Base-by-base conservation (phyloP, 2,113 vertebrate genomes). In the Collichthys lucidus region DNA sequence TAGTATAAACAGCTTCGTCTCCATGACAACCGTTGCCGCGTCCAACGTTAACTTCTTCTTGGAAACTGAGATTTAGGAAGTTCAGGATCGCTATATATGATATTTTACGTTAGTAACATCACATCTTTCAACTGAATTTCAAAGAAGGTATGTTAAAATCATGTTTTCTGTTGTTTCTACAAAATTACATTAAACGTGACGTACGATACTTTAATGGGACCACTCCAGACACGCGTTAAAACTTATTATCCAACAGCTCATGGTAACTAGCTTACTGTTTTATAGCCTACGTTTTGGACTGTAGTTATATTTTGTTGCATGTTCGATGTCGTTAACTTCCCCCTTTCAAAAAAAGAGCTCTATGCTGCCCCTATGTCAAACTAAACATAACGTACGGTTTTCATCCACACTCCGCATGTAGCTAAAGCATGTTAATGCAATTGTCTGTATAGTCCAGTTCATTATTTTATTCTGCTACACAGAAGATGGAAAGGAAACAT, bases 11-110 rank as follows among this genome's bases (percentile, higher is more conserved):
- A 40, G 35, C 35, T 20, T 7, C 12, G 6, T 86, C 82, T 78
- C 88, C 92, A 62, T 90, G 89, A 56, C 90, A 91, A 93, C 94
- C 10, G 89, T 88, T 82, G 26, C 35, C 7, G 35, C 35, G 35
- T 40, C 35, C 35, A 40, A 40, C 35, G 35, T 40, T 22, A 72
- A 55, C 60, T 15, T 67, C 62, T 11, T 78, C 60, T 79, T 24
- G 14, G 44, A 73, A 88, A 90, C 88, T 66, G 80, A 90, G 85
- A 90, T 87, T 91, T 82, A 16, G n/a, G 1, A 42, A 47, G 64
- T 50, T 57, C 2, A 22, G 11, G 11, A 53, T 77, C 40, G 11
- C 1, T 53, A 11, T 40, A 40, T 9, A 40, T 40, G 35, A 1
- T 50, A 5, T 19, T 59, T 63, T 4, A 29, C 11, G 3, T 40